phyloP scores from a whole-genome alignment of 2,888 invertebrate genomes.

The Cryptops parisi region DNA sequence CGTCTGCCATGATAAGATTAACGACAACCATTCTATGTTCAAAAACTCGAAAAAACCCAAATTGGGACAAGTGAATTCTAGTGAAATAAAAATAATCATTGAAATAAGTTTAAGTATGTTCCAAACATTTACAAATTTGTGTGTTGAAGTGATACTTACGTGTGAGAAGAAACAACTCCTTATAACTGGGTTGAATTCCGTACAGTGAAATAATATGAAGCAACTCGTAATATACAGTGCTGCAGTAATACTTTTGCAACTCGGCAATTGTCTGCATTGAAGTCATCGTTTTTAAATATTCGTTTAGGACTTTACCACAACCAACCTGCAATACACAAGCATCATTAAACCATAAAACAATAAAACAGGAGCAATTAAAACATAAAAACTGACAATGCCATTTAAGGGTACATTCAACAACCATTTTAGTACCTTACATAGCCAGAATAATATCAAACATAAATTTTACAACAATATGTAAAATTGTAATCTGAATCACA shows the following conservation, averaged over 20 bases:
- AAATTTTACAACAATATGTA: too few relatives aligned
- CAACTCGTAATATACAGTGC: slow-evolving; percentile 15
- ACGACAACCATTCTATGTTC: slow-evolving; percentile 5
- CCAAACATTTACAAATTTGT: too few relatives aligned
- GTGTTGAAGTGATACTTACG: too few relatives aligned
- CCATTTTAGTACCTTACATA: too few relatives aligned
- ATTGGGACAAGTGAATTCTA: slow-evolving; percentile 18
- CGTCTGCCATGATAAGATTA: slow-evolving; percentile 14
- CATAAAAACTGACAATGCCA: too few relatives aligned
- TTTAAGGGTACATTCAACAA: too few relatives aligned
- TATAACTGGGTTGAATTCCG: slow-evolving; percentile 7
- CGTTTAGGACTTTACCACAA: slow-evolving; percentile 13
- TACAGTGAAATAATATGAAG: slow-evolving; percentile 6
- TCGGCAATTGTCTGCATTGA: slow-evolving; percentile 7
- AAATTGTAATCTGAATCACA: too few relatives aligned
- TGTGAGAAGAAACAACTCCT: slow-evolving; percentile 14
- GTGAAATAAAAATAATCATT: slow-evolving; percentile 9
- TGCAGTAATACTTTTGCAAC: slow-evolving; percentile 16
- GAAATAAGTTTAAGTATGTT: too few relatives aligned
- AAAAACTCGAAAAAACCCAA: slow-evolving; percentile 17
- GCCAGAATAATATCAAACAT: too few relatives aligned
- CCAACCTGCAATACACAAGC: slow-evolving; percentile 8
- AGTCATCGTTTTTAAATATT: slow-evolving; percentile 11
- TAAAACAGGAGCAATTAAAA: neutral
- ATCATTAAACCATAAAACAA: neutral